A percentile compares a stretch with the other conserved stretches of the same genome.
phyloP scores from a whole-genome alignment of 2,113 vertebrate genomes.

The Periophthalmodon schlosseri region DNA sequence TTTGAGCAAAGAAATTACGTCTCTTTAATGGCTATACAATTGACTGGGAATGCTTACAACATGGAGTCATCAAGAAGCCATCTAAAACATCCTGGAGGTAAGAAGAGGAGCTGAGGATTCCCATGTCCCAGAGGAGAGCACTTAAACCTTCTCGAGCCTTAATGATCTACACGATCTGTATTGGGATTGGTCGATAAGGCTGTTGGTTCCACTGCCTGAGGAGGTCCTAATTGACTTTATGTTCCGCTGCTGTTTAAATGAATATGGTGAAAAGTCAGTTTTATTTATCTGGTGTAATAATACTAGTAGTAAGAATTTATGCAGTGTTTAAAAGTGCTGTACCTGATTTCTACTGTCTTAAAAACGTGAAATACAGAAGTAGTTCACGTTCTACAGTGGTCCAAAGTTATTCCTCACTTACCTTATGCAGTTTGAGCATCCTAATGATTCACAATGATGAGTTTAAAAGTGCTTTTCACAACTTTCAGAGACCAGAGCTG shows the following conservation, averaged over 20 bases:
- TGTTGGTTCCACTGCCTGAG: slow-evolving; percentile 64
- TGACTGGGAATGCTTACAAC: slow-evolving; percentile 35
- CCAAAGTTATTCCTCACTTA: too few species aligned
- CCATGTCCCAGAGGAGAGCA: slow-evolving; percentile 62
- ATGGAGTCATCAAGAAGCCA: slow-evolving; percentile 64
- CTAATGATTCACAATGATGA: too few species aligned
- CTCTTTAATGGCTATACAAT: slow-evolving; percentile 37
- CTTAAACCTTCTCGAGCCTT: slow-evolving; percentile 75
- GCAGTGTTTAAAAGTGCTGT: not conserved
- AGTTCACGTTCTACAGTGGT: too few species aligned
- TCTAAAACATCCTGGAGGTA: slow-evolving; percentile 69
- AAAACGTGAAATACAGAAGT: too few species aligned
- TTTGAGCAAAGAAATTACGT: slow-evolving; percentile 17
- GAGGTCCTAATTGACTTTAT: slow-evolving; percentile 62
- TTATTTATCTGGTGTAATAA: slow-evolving; percentile 33
- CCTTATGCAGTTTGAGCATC: too few species aligned
- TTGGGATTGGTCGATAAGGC: slow-evolving; percentile 61
- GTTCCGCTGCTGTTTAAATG: slow-evolving; percentile 48
- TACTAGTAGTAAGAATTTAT: not conserved
- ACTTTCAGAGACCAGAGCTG: too few species aligned
- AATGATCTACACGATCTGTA: slow-evolving; percentile 73
- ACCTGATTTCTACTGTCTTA: too few species aligned
- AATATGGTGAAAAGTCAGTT: slow-evolving; percentile 47
- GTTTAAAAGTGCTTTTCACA: too few species aligned
- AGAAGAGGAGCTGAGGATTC: slow-evolving; percentile 66